Evolutionary conservation across 30 jellyfish, hydroid and myxozoan species (phyloP).

Genomic region (Sanderia malayensis): DNA sequence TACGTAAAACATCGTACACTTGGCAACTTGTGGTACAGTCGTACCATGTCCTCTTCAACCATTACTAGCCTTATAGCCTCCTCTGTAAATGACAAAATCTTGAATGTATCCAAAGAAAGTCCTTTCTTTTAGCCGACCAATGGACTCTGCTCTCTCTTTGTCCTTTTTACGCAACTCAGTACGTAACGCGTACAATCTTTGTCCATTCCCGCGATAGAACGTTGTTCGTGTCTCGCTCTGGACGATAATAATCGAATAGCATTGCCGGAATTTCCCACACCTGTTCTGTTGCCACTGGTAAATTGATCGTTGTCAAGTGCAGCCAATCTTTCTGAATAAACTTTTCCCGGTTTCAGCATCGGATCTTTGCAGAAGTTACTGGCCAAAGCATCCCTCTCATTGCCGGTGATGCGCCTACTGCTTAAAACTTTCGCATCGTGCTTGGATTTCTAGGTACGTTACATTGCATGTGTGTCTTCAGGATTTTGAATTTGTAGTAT

Average conservation of each 20-base stretch:
- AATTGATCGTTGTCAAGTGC: not conserved
- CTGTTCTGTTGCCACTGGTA: slow-evolving; percentile 37
- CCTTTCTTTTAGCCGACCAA: not conserved
- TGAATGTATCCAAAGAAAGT: slow-evolving; percentile 16
- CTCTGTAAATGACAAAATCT: not conserved
- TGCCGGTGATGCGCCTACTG: slow-evolving; percentile 14
- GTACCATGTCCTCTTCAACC: slow-evolving; percentile 13
- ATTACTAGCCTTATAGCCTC: not conserved
- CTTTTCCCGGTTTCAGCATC: slow-evolving; percentile 3
- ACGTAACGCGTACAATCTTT: not conserved
- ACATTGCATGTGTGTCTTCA: not conserved
- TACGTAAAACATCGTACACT: not conserved
- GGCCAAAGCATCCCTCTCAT: not conserved
- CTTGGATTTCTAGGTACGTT: not conserved
- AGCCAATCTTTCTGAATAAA: slow-evolving; percentile 9
- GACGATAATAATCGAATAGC: slow-evolving; percentile 4
- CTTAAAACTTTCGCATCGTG: slow-evolving; percentile 2
- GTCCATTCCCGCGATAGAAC: slow-evolving; percentile 1
- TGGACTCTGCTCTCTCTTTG: not conserved
- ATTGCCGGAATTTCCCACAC: slow-evolving; percentile 33
- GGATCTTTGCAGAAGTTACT: not conserved
- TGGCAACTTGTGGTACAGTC: slow-evolving; percentile 7
- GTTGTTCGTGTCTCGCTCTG: slow-evolving; percentile 4
- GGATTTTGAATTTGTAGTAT: not conserved
- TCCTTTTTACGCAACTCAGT: not conserved